Evolutionary conservation across 2,113 vertebrate species (phyloP).

Genomic region (Thermophis baileyi): DNA sequence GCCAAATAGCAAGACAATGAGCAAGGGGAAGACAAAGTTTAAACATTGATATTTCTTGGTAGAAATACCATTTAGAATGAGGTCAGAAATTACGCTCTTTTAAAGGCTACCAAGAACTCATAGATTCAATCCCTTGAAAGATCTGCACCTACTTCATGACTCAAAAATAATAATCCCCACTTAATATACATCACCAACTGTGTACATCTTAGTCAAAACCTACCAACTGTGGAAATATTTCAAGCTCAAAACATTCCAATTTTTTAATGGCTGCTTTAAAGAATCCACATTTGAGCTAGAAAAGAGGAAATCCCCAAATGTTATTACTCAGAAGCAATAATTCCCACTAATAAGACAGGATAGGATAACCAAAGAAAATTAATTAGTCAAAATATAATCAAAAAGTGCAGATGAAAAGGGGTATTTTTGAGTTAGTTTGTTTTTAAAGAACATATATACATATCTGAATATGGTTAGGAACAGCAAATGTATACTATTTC

Average conservation of each 20-base stretch:
- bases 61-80: not conserved
- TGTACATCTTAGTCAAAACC: not conserved
- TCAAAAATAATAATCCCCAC: not conserved
- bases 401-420: not conserved
- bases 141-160: not conserved
- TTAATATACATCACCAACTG: not conserved
- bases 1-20: not conserved
- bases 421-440: not conserved
- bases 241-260: not conserved
- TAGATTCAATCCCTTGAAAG: not conserved
- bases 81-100: not conserved
- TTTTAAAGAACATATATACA: not conserved
- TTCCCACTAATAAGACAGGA: not conserved
- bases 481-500: not conserved
- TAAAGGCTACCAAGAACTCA: not conserved
- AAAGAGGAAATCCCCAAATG: not conserved
- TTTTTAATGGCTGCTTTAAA: not conserved
- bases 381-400: fast-evolving
- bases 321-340: not conserved
- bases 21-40: not conserved
- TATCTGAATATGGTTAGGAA: not conserved
- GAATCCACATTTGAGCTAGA: not conserved
- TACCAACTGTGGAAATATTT: not conserved
- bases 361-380: constrained; percentile 18
- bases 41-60: not conserved